phyloP scores from a whole-genome alignment of 2,113 vertebrate genomes.

The Trichomycterus rosablanca region DNA sequence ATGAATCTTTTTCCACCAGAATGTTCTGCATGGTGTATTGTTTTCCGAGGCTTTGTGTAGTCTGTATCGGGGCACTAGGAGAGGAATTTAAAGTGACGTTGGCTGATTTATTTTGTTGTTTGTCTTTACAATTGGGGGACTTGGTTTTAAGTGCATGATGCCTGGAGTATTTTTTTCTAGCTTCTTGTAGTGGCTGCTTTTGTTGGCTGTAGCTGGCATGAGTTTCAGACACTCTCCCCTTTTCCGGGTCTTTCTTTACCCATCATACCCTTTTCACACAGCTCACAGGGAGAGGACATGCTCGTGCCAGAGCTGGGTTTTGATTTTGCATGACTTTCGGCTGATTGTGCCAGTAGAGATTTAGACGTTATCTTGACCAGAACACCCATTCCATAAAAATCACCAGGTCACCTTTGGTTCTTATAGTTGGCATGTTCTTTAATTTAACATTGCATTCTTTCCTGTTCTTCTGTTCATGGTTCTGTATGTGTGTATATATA shows the following conservation, averaged over 20 bases:
- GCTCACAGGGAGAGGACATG: conserved; percentile 18
- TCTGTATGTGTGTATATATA: too few relatives aligned
- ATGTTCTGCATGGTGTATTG: conserved; percentile 36
- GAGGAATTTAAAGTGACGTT: conserved; percentile 3
- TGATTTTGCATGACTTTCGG: conserved; percentile 18
- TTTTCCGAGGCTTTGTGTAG: conserved; percentile 29
- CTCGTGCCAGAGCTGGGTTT: conserved; percentile 29
- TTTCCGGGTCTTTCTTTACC: conserved; percentile 12
- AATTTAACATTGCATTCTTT: conserved; percentile 12
- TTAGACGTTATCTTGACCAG: conserved; percentile 7
- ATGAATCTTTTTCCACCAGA: conserved; percentile 24
- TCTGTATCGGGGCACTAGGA: conserved; percentile 19
- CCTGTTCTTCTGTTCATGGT: background rate
- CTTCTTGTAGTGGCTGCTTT: conserved; percentile 39
- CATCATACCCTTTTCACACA: conserved; percentile 19
- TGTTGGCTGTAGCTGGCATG: conserved; percentile 44
- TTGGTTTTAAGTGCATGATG: conserved; percentile 37
- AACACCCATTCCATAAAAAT: background rate
- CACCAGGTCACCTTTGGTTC: conserved; percentile 1
- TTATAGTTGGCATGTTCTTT: conserved; percentile 9
- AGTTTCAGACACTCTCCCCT: conserved; percentile 21
- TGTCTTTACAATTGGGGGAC: conserved; percentile 18
- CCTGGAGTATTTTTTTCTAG: conserved; percentile 31
- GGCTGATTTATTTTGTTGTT: conserved; percentile 29
- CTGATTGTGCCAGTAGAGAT: conserved; percentile 23